Percentiles rank a stretch among this genome's conserved stretches.
Conservation (phyloP, 2,888 invertebrate species). For the Eupeodes latifasciatus region DNA sequence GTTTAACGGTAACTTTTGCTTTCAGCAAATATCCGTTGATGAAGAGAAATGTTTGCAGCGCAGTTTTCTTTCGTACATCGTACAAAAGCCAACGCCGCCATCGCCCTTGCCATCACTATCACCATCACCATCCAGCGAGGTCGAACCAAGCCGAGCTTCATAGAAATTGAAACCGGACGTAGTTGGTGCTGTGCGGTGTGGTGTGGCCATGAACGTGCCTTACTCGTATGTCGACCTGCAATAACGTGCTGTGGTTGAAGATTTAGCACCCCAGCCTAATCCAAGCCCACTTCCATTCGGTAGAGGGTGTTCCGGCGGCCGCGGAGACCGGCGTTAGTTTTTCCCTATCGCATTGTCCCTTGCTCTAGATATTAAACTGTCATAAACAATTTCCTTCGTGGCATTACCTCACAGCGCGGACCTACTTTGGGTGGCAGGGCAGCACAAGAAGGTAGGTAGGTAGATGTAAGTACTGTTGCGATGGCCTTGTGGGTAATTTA, state of each 20-base stretch:
- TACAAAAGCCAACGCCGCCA: background rate
- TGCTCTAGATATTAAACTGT: slow-evolving; percentile 68
- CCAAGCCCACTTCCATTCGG: background rate
- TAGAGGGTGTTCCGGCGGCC: slow-evolving; percentile 2
- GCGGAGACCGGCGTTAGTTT: background rate
- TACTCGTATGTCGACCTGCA: background rate
- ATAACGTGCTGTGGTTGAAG: slow-evolving; percentile 50
- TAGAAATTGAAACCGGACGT: background rate
- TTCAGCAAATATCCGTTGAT: slow-evolving; percentile 74
- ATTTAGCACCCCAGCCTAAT: slow-evolving; percentile 52
- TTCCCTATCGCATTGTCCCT: slow-evolving; percentile 48
- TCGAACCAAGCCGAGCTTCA: background rate
- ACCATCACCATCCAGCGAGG: background rate
- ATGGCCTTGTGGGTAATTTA: slow-evolving; percentile 62
- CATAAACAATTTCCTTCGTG: slow-evolving; percentile 71
- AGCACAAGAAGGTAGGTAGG: slow-evolving; percentile 25
- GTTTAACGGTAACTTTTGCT: slow-evolving; percentile 66
- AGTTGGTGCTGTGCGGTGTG: background rate
- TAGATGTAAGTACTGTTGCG: background rate
- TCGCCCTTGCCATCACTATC: background rate
- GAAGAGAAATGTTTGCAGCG: slow-evolving; percentile 60
- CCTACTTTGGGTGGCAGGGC: slow-evolving; percentile 40
- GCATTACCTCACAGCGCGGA: slow-evolving; percentile 41
- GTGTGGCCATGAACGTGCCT: slow-evolving; percentile 29
- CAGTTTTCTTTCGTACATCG: slow-evolving; percentile 4